These are phyloP conservation scores for Podarcis cretensis DNA, from an alignment of 2,113 vertebrate species.

Conservation along the genomic window DNA sequence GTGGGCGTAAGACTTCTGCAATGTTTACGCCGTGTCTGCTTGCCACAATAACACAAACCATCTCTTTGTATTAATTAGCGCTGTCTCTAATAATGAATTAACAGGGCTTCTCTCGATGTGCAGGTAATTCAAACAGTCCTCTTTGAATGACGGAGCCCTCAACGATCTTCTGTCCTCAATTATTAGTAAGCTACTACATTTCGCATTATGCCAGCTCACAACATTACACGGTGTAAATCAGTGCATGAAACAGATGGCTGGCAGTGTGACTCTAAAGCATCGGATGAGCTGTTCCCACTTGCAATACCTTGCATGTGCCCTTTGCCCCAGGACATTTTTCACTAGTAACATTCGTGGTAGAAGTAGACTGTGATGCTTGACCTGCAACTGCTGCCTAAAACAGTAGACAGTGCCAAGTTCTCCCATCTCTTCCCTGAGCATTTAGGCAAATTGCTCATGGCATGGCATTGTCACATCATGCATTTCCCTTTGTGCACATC, in stretches of 20 bases:
- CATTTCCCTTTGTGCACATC: not conserved
- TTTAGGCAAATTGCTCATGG: not conserved
- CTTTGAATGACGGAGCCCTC: conserved; percentile 29
- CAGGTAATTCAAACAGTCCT: conserved; percentile 31
- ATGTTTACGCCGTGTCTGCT: conserved; percentile 5
- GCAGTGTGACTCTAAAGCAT: not conserved
- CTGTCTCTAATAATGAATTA: conserved; percentile 39
- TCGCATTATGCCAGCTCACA: conserved; percentile 7
- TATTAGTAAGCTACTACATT: conserved; percentile 32
- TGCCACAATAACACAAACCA: conserved; percentile 16
- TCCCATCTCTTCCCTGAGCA: not conserved
- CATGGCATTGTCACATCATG: not conserved
- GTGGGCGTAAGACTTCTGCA: conserved; percentile 7
- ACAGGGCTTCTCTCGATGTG: conserved; percentile 3
- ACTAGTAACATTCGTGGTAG: not conserved
- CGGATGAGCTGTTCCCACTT: conserved; percentile 22
- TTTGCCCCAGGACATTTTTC: not conserved
- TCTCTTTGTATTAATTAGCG: conserved; percentile 33
- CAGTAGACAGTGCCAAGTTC: not conserved
- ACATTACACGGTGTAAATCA: conserved; percentile 45
- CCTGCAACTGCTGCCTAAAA: not conserved
- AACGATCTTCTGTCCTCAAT: conserved; percentile 31
- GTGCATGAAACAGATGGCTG: conserved; percentile 21
- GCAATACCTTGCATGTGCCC: not conserved
- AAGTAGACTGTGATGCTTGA: not conserved